Evolutionary conservation across 2,888 invertebrate genomes (phyloP), one percentile per base, ranked within the genome.

Genomic region (Phlogophora meticulosa): DNA sequence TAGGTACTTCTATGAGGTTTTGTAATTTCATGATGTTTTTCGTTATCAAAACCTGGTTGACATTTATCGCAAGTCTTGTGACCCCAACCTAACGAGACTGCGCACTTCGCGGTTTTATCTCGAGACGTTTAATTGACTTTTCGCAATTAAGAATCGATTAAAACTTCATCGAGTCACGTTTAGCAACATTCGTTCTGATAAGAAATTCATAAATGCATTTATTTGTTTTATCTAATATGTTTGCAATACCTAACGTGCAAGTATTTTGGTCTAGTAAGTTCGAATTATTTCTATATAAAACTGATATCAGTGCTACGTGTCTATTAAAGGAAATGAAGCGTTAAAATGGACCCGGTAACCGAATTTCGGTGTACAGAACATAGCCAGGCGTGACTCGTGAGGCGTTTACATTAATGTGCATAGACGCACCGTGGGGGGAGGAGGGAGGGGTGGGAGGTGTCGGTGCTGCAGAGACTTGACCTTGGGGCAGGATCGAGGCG

Each of bases 81-180:
- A 53, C 52, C 78, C 82, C 22, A 36, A 28, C 55, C 10, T 90
- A 91, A 89, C 87, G 87, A 86, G 69, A 74, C 83, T 89, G 84
- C 90, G 90, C 86, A 88, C 82, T 87, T 89, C 87, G 89, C 89
- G 83, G 87, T 91, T 90, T 91, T 93, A 94, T 94, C 94, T 93
- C 83, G 85, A 87, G 85, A 85, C 82, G 83, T 88, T 87, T 92
- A 94, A 93, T 93, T 85, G 87, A 84, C 84, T 90, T 91, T 94
- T 94, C 78, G 94, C 94, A 93, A 95, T 95, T 95, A 95, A 95
- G 91, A 94, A 95, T 86, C 94, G 84, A 95, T 95, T 95, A 93
- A 89, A 90, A 78, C 73, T 82, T 85, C 84, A 79, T 87, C 84
- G 82, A 87, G 92, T 94, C 93, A 94, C 93, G 93, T 94, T 93